Evolutionary conservation across 2,888 invertebrate species (phyloP).

Genomic region (Meganola albula): DNA sequence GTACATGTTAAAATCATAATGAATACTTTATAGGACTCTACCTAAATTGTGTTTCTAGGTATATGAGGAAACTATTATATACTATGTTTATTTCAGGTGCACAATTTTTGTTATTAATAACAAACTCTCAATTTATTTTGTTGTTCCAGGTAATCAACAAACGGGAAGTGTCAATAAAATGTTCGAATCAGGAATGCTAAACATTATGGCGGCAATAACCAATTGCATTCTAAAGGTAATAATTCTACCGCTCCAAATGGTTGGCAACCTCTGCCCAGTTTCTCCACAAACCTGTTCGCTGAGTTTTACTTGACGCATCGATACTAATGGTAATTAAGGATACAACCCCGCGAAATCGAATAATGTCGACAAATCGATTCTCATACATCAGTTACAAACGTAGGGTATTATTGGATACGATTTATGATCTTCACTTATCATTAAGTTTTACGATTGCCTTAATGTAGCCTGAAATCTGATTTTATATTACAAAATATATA

Average conservation of each 20-base stretch:
- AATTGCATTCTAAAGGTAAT: too few relatives aligned
- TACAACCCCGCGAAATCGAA: constrained; percentile 61
- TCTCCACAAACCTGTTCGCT: constrained; percentile 62
- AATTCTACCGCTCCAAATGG: constrained; percentile 50
- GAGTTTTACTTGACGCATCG: constrained; percentile 49
- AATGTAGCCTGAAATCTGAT: too few relatives aligned
- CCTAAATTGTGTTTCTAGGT: too few relatives aligned
- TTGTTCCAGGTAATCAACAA: constrained; percentile 43
- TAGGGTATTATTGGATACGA: constrained; percentile 29
- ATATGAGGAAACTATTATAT: too few relatives aligned
- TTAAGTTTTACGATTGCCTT: too few relatives aligned
- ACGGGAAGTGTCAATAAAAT: too few relatives aligned
- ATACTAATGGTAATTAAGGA: constrained; percentile 69
- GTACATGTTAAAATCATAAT: background rate
- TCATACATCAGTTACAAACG: constrained; percentile 43
- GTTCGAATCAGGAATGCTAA: too few relatives aligned
- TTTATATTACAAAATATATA: too few relatives aligned
- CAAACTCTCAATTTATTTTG: constrained; percentile 13
- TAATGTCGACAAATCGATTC: constrained; percentile 61
- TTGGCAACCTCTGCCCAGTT: constrained; percentile 56
- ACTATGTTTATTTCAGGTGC: too few relatives aligned
- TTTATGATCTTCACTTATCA: constrained; percentile 31
- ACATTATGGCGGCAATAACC: too few relatives aligned
- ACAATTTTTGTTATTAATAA: too few relatives aligned
- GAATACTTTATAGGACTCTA: too few relatives aligned